Evolutionary conservation across 2,888 invertebrate species (phyloP), one percentile per base, ranked within the genome.

Genomic region (Cremastinae sp.): DNA sequence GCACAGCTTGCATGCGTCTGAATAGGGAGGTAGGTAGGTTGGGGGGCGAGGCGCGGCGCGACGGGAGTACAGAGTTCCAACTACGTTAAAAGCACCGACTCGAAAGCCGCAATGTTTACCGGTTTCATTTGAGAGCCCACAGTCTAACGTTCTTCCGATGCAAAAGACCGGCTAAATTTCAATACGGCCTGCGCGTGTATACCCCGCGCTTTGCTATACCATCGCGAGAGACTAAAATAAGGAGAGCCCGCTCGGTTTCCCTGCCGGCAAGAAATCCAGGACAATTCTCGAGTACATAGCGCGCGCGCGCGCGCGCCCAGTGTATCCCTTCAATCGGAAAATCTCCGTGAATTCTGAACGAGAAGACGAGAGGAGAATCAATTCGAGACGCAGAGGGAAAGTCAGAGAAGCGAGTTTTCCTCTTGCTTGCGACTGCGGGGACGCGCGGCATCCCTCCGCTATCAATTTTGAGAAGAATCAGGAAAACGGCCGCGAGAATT

Each of bases 1-100:
- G 76, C 56, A 74, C 28, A 28, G 28, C 5, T n/a, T n/a, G n/a
- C n/a, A n/a, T 79, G 75, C 71, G 77, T 75, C 74, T 82, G 82
- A 82, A 82, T 81, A 75, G 79, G 69, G 71, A 70, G 75, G 77
- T 81, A 82, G 80, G 82, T n/a, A n/a, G n/a, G n/a, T n/a, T n/a
- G n/a, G n/a, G n/a, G n/a, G n/a, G n/a, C n/a, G n/a, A n/a, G 82
- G 78, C 75, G 81, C 79, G 79, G 74, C 73, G 34, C 22, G n/a
- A n/a, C n/a, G n/a, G n/a, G n/a, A n/a, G n/a, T n/a, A n/a, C 18
- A 61, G 59, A 72, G 79, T 80, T 78, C 79, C 77, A 80, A 81
- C 79, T 76, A 76, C 78, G 74, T 78, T 78, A 77, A 79, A 79
- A 80, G 79, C 81, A 73, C 69, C 74, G 69, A 59, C 75, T 70